These are phyloP conservation scores for Lasioglossum leucozonium DNA, from an alignment of 2,888 invertebrate species.

Conservation along the genomic window DNA sequence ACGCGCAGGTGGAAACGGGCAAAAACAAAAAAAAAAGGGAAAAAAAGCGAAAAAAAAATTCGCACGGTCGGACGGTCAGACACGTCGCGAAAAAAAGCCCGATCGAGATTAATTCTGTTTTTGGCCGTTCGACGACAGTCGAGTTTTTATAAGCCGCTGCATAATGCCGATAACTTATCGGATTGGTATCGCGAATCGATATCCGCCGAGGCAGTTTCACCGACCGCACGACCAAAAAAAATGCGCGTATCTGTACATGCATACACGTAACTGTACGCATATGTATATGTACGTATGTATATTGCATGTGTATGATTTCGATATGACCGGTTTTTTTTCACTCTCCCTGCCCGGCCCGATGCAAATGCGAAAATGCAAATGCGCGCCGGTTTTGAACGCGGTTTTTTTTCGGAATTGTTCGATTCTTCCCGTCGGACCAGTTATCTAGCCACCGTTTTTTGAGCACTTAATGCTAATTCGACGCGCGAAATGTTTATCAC, in stretches of 20 bases:
- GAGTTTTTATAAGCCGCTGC: constrained; percentile 72
- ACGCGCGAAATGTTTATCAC: neutral
- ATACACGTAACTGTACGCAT: neutral
- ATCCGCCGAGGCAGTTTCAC: constrained; percentile 37
- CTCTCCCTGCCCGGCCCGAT: neutral
- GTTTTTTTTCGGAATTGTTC: neutral
- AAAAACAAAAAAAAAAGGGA: constrained; percentile 7
- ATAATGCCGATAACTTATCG: constrained; percentile 72
- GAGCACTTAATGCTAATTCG: neutral
- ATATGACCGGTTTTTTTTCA: neutral
- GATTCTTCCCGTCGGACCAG: neutral
- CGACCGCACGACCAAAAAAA: constrained; percentile 11
- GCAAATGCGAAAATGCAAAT: constrained; percentile 6
- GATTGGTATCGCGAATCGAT: constrained; percentile 59
- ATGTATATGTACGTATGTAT: neutral
- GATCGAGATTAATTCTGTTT: constrained; percentile 68
- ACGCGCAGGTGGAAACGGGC: neutral
- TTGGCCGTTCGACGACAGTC: constrained; percentile 68
- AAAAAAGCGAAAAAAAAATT: constrained; percentile 15
- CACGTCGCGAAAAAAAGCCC: constrained; percentile 31
- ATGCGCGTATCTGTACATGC: neutral
- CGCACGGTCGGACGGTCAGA: constrained; percentile 29
- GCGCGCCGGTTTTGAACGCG: neutral
- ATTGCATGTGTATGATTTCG: neutral
- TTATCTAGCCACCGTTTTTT: neutral